Evolutionary conservation across 2,888 invertebrate species (phyloP), one percentile per base, ranked within the genome.

Genomic region (Apodemia duryi): DNA sequence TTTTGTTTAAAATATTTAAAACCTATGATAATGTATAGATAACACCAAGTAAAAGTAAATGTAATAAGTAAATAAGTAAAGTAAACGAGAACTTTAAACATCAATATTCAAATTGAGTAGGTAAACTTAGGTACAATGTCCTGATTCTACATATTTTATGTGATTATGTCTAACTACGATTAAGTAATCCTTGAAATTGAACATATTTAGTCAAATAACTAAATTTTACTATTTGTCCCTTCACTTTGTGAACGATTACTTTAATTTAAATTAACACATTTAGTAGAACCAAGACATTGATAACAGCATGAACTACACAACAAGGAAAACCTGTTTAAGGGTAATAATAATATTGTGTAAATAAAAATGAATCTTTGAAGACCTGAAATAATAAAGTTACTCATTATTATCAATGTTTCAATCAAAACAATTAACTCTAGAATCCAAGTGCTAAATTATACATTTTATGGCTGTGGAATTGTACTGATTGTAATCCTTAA

Each of bases 391-490:
- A 21, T 57, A 51, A 13, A 41, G 62, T 62, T 61, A 62, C 29
- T 65, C 52, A 63, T 62, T 35, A 49, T 49, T 49, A 61, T 65
- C 13, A 61, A 61, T 51, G 61, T 65, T 65, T 41, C 38, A 65
- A 49, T 49, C 46, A 65, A 65, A 76, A 70, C 72, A 71, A 75
- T 75, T 46, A 74, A 79, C 72, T 75, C 74, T 87, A 85, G 82
- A 77, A 79, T 85, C 79, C 82, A 88, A 88, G 84, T 87, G 84
- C 86, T 90, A 88, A 86, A 84, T 86, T 83, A 85, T 84, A 86
- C 70, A 77, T 74, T 78, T 84, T 85, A 91, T 90, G 91, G 91
- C 91, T 91, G 91, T 91, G 91, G 89, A 87, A 87, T 85, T 78
- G 87, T 84, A 90, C 88, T 89, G 86, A 89, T 83, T 79, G 85